Base-by-base conservation (phyloP, 2,113 vertebrate species). In the Cacatua alba region DNA sequence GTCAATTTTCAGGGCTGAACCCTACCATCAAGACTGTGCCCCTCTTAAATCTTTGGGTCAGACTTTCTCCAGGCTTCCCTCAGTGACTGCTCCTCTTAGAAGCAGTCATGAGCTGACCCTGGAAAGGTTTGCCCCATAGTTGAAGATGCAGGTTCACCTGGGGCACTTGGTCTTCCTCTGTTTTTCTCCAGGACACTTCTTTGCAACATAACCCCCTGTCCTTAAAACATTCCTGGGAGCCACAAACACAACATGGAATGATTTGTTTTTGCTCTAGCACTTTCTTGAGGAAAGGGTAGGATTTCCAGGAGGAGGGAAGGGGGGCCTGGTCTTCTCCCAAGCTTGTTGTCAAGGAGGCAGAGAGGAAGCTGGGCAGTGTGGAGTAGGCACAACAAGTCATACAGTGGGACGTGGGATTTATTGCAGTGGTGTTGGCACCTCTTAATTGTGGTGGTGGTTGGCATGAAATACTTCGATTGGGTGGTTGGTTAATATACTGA, bases 31-130 rank as follows among this genome's bases (percentile, higher is more conserved):
- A 41, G 46, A 57, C 76, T 55, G 15, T 39, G 64, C 83, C 76
- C 72, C 77, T 82, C 18, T 82, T 94, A 64, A 92, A 65, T 79
- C 62, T 75, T 57, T 48, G 55, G 62, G 57, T 82, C 83, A 79
- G 26, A 16, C 63, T 92, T 95, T 91, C 48, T 29, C 68, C 23
- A 35, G 39, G 33, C 26, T 55, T 84, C 26, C 35, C 74, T 95
- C 74, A 85, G 33, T 87, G 83, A n/a, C 33, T 92, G 72, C 16
- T 94, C 14, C 31, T 69, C 12, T 37, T 78, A 67, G 46, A 55
- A 86, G 8, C 0, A 41, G 67, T 65, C 41, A 15, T 9, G n/a
- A 78, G 43, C 31, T 91, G 69, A 55, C 72, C 25, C 43, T 88
- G 44, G 76, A 88, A 74, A 76, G 72, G 72, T 20, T 3, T 52